Conservation (phyloP, 2,113 vertebrate species). For the Pteronura brasiliensis region DNA sequence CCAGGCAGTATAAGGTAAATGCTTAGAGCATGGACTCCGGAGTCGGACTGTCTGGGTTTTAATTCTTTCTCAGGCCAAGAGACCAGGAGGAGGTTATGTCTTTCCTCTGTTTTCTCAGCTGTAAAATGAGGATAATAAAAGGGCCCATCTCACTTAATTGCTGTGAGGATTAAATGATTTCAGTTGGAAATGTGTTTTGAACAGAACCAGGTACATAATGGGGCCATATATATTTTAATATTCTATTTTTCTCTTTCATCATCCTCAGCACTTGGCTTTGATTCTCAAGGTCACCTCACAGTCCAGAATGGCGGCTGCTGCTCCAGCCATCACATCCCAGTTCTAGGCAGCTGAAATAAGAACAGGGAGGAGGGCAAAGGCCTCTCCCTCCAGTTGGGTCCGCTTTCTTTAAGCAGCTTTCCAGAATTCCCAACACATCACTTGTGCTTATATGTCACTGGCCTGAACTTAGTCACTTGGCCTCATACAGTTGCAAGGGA, state of each 20-base stretch:
- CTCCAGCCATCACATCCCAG: not conserved
- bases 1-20: not conserved
- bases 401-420: not conserved
- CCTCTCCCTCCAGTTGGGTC: not conserved
- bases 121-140: not conserved
- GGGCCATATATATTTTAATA: not conserved
- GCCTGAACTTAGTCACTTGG: not conserved
- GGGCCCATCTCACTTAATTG: not conserved
- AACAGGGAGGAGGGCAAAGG: not conserved
- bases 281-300: not conserved
- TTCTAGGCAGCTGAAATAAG: not conserved
- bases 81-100: not conserved
- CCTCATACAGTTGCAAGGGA: not conserved
- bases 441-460: not conserved
- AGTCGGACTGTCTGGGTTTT: not conserved
- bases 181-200: constrained; percentile 1
- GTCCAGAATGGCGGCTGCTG: not conserved
- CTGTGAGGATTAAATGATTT: not conserved
- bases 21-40: not conserved
- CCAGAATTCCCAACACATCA: not conserved
- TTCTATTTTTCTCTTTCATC: not conserved
- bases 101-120: not conserved
- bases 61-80: not conserved
- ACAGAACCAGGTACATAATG: not conserved
- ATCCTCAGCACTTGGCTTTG: not conserved